Conservation (phyloP, 53 echinoderm and acorn worm genomes). For the Mesocentrotus franciscanus region DNA sequence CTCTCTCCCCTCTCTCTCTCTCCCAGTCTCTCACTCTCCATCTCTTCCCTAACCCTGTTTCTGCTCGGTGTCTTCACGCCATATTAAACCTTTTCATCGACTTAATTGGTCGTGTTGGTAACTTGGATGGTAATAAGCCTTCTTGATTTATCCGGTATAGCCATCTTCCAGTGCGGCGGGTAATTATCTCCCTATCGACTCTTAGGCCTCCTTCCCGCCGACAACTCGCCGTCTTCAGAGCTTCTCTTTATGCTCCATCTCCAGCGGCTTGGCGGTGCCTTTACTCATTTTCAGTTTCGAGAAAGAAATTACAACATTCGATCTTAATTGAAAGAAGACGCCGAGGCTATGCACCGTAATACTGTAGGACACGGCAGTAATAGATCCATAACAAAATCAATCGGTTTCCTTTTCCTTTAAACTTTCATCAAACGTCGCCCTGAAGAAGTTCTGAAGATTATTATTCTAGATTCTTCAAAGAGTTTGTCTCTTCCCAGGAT, state of each 20-base stretch:
- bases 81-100: conserved; percentile 65
- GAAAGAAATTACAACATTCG: conserved; percentile 60
- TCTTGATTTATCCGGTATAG: conserved; percentile 61
- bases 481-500: background rate
- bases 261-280: conserved; percentile 55
- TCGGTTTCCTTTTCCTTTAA: conserved; percentile 14
- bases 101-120: conserved; percentile 69
- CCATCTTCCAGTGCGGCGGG: conserved; percentile 49
- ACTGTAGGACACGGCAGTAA: conserved; percentile 15
- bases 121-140: conserved; percentile 64
- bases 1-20: background rate
- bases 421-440: background rate
- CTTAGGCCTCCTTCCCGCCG: conserved; percentile 34
- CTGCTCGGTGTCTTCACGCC: conserved; percentile 55
- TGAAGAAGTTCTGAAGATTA: background rate
- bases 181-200: conserved; percentile 53
- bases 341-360: background rate
- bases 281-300: conserved; percentile 67
- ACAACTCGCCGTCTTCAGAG: conserved; percentile 52
- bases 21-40: background rate
- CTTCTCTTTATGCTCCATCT: conserved; percentile 31
- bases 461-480: background rate
- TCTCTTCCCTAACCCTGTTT: conserved; percentile 8
- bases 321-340: conserved; percentile 54
- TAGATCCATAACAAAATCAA: conserved; percentile 32